Base-by-base conservation (phyloP, 2,888 invertebrate genomes). In the Clistopyga incitator region DNA sequence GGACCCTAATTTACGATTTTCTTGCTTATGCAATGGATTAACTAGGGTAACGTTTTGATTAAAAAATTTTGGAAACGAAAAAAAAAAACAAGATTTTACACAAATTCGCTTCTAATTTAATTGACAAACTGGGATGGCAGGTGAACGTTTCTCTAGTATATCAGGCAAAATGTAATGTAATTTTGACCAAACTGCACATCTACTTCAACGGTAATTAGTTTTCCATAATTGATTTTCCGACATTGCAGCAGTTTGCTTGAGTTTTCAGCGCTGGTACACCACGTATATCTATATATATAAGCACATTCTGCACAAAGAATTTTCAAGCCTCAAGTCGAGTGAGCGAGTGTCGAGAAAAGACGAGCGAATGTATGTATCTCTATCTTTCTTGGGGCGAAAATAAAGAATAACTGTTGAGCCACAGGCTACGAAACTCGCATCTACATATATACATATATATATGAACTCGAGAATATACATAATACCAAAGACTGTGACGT, bases 401-500 rank as follows among this genome's bases (percentile, higher is more conserved):
- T 54, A 25, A 42, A 61, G 15, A 67, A 50, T 20, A 50, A 56
- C 18, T 64, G 70, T 47, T n/a, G 64, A 67, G 77, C 77, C 76
- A 20, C 59, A 81, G 77, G 77, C 71, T 61, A 61, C 38, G 42
- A 34, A 15, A 64, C 54, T 34, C 18, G 77, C 81, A 47, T 45
- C 4, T 71, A 71, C 29, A 38, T 38, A 38, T 38, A 38, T 38
- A 38, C 6, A 8, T 1, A 38, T 38, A 38, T 38, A 38, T 38
- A 38, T 38, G 1, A 6, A 38, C 34, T 8, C 6, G 8, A 38
- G 38, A 4, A 38, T 42, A 50, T 70, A 70, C 72, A 70, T 65
- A 59, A 82, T 79, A 71, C 71, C 79, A 20, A 75, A 65, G 38
- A 67, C 64, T 15, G 38, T 65, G 54, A 79, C 70, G 75, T 70